Evolutionary conservation across 2,797 vertebrate species (phyloP).

Genomic region (Pelodytes ibericus): DNA sequence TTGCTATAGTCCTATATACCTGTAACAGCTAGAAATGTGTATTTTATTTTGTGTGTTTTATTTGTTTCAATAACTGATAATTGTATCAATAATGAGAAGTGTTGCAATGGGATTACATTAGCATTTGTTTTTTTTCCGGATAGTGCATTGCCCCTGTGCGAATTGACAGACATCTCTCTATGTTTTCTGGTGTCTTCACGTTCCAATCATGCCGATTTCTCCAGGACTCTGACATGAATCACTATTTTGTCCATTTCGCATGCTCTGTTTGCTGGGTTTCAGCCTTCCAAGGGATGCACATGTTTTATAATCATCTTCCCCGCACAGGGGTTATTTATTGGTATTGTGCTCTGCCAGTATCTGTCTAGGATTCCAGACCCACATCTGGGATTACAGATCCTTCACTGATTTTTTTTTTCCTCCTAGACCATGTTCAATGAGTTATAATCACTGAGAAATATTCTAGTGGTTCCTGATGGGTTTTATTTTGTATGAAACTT

Average conservation of each 20-base stretch:
- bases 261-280: slow-evolving; percentile 24
- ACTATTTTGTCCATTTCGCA: slow-evolving; percentile 22
- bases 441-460: not conserved
- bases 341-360: not conserved
- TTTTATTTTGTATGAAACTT: too few relatives aligned
- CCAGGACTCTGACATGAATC: slow-evolving; percentile 41
- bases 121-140: too few relatives aligned
- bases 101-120: too few relatives aligned
- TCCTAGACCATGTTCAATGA: not conserved
- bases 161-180: too few relatives aligned
- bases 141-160: too few relatives aligned
- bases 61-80: too few relatives aligned
- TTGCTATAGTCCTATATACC: too few relatives aligned
- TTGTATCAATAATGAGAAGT: too few relatives aligned
- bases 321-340: not conserved
- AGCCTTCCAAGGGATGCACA: slow-evolving; percentile 13
- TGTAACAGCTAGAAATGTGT: too few relatives aligned
- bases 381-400: slow-evolving; percentile 12
- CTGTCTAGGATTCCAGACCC: slow-evolving; percentile 10
- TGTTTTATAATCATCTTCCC: slow-evolving; percentile 1
- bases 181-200: too few relatives aligned
- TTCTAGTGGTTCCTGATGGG: not conserved
- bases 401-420: not conserved
- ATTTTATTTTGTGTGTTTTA: too few relatives aligned
- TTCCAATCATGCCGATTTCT: too few relatives aligned